phyloP scores from a whole-genome alignment of 2,113 vertebrate genomes.

The Agelaius tricolor region DNA sequence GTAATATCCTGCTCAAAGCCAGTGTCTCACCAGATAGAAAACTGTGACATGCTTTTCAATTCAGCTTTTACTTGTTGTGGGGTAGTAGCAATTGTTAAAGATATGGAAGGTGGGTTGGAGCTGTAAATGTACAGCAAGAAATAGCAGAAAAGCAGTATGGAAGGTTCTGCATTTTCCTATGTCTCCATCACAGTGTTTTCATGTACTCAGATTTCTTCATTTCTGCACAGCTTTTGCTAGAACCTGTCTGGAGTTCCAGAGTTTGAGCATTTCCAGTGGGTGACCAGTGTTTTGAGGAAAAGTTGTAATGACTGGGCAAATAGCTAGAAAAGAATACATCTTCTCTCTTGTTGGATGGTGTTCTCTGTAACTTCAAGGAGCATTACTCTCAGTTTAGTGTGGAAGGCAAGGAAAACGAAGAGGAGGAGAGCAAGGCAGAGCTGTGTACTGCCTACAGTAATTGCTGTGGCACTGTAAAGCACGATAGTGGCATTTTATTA shows the following conservation, averaged over 20 bases:
- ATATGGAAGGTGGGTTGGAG: neutral
- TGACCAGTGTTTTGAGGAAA: neutral
- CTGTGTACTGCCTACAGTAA: neutral
- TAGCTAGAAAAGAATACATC: neutral
- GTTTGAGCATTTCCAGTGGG: neutral
- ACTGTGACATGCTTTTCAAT: neutral
- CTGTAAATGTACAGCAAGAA: neutral
- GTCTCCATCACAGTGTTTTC: neutral
- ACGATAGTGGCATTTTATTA: neutral
- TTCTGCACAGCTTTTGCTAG: neutral
- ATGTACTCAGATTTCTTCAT: neutral
- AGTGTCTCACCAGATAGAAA: neutral
- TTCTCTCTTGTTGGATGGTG: neutral
- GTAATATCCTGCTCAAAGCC: neutral
- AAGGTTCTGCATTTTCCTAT: neutral
- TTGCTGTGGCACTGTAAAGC: neutral
- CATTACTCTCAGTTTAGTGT: neutral
- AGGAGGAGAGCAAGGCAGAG: neutral
- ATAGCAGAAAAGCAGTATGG: neutral
- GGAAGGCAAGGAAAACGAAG: neutral
- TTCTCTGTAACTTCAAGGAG: neutral
- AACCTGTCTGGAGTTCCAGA: neutral
- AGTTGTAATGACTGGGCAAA: neutral
- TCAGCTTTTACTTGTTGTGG: neutral
- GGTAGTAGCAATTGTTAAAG: neutral